Evolutionary conservation across 2,113 vertebrate genomes (phyloP).

Genomic region (Cichladusa arquata): DNA sequence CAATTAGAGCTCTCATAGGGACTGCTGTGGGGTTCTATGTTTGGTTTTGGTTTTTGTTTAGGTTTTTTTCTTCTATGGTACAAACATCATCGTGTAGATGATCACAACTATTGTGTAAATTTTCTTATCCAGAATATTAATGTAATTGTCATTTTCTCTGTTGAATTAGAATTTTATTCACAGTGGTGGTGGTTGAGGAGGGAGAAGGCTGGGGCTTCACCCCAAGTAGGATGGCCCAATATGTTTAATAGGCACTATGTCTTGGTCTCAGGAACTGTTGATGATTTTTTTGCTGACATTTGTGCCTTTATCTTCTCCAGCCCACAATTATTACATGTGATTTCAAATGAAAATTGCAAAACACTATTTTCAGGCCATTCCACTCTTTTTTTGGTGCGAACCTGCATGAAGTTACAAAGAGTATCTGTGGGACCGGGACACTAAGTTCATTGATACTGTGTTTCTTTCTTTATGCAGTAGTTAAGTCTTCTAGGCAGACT

Average conservation of each 20-base stretch:
- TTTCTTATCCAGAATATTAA: not conserved
- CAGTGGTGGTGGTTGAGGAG: not conserved
- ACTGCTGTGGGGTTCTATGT: rapidly evolving
- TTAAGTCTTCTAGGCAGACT: not conserved
- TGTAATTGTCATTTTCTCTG: rapidly evolving
- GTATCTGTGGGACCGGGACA: not conserved
- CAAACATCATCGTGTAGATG: not conserved
- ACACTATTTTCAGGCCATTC: not conserved
- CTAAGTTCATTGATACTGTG: not conserved
- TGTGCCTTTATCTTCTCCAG: not conserved
- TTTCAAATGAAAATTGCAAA: not conserved
- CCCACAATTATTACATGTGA: not conserved
- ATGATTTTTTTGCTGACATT: not conserved
- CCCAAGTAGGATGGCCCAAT: rapidly evolving
- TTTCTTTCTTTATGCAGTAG: not conserved
- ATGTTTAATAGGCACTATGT: not conserved
- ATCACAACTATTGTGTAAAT: not conserved
- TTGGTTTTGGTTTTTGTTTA: not conserved
- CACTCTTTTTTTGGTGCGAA: not conserved
- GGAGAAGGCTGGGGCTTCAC: not conserved
- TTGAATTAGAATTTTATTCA: not conserved
- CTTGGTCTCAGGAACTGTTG: not conserved
- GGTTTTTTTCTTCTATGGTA: not conserved
- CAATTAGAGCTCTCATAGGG: not conserved
- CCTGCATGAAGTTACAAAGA: not conserved